Evolutionary conservation across 92 coral and sea anemone genomes (phyloP), one percentile per base, ranked within the genome.

Genomic region (Bergia sp.): DNA sequence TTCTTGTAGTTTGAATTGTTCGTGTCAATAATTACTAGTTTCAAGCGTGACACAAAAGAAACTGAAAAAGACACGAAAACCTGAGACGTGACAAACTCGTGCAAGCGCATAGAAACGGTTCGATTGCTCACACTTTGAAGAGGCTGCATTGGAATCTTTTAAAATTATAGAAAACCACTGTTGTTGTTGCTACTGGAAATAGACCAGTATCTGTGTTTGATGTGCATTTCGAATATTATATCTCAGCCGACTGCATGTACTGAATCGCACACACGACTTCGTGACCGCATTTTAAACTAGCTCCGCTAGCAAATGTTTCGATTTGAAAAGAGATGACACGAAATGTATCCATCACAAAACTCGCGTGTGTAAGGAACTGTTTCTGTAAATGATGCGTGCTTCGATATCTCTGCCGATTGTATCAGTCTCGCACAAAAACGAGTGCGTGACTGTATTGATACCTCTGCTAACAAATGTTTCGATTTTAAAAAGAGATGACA

Each of bases 41-140:
- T 84, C 79, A 72, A 36, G 87, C 87, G 87, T 84, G 87, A 84
- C 79, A 84, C 45, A 47, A 44, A 80, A 29, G 75, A 45, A 45
- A 16, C 75, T 53, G 67, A 58, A 81, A 67, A 45, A 44, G 79
- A 84, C 87, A 69, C 66, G 87, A 73, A 84, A 44, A 44, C 64
- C 45, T 84, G 71, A 79, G 18, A 84, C 23, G 20, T 44, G 67
- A 20, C 87, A 84, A 55, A 69, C 87, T n/a, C 78, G 43, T 45
- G 64, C 23, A 71, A 84, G 47, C 53, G 0, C 77, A 71, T 72
- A 45, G 47, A 45, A 37, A 83, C 87, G 45, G 15, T 8, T 67
- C 67, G 29, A 37, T 1, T 44, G 2, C 12, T 84, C 42, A 65
- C 41, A 41, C 23, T 69, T 84, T 21, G 13, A 80, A 69, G 79